Conservation (phyloP, 2,888 invertebrate species). For the Lumbricus terrestris region DNA sequence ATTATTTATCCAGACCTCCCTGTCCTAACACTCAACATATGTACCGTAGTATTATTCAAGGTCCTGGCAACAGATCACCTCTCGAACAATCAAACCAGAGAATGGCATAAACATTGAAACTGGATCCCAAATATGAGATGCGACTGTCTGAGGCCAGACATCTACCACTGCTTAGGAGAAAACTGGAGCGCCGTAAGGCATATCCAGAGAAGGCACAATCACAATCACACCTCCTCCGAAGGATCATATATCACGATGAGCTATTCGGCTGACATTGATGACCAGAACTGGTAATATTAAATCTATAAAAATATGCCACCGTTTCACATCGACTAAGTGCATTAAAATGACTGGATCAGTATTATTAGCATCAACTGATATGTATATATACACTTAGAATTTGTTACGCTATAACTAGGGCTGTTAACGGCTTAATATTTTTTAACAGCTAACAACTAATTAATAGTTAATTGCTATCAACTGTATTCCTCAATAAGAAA, state of each 20-base stretch:
- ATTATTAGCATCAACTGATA: no score
- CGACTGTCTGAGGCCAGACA: not conserved
- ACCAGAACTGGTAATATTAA: no score
- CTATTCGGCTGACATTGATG: no score
- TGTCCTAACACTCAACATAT: not conserved
- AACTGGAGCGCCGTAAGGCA: not conserved
- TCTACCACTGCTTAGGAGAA: not conserved
- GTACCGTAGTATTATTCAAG: no score
- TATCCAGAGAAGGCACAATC: not conserved
- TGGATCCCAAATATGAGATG: not conserved
- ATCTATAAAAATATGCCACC: not conserved
- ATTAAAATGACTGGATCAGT: not conserved
- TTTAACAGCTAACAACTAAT: no score
- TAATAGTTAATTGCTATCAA: no score
- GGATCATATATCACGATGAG: not conserved
- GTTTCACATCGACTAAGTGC: not conserved
- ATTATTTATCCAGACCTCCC: no score
- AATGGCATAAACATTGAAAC: not conserved
- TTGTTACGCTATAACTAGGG: no score
- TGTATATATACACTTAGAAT: no score
- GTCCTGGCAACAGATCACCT: not conserved
- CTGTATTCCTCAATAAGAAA: no score
- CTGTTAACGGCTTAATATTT: no score
- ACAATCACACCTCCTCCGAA: not conserved
- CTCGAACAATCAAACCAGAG: not conserved